phyloP scores from a whole-genome alignment of 2,888 invertebrate species.

The Cenopis cana region DNA sequence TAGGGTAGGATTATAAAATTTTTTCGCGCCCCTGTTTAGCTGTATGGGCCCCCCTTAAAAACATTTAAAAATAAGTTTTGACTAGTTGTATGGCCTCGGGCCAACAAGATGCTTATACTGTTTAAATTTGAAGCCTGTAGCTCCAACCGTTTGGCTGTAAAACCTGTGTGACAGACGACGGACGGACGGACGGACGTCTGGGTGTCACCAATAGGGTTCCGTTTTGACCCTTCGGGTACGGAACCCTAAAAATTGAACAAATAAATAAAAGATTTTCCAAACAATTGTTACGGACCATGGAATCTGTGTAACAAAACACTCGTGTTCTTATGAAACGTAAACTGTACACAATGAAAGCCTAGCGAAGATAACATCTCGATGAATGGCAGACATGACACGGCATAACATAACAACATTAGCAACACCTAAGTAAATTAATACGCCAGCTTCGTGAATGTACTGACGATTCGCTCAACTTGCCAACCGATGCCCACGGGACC shows the following conservation, averaged over 20 bases:
- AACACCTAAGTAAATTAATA: slow-evolving; percentile 26
- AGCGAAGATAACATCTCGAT: slow-evolving; percentile 2
- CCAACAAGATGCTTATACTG: too few relatives aligned
- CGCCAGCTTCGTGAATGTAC: not conserved
- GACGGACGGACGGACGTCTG: too few relatives aligned
- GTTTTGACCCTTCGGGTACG: too few relatives aligned
- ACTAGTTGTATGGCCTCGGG: too few relatives aligned
- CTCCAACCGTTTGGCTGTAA: too few relatives aligned
- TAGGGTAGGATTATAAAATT: too few relatives aligned
- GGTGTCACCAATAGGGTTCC: too few relatives aligned
- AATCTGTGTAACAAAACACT: not conserved
- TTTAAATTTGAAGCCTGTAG: too few relatives aligned
- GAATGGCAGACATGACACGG: slow-evolving; percentile 14
- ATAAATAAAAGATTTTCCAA: not conserved
- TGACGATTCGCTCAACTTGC: not conserved
- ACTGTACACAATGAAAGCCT: not conserved
- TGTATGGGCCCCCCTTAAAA: too few relatives aligned
- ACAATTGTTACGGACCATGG: not conserved
- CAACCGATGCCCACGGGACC: not conserved
- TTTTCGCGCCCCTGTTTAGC: too few relatives aligned
- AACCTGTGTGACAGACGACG: too few relatives aligned
- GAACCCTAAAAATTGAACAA: not conserved
- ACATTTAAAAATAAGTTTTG: too few relatives aligned
- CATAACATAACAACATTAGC: slow-evolving; percentile 24
- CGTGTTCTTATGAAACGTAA: not conserved